Percentiles rank a stretch among this genome's conserved stretches.
Evolutionary conservation across 2,113 vertebrate species (phyloP).

Genomic region (Serinus canaria): DNA sequence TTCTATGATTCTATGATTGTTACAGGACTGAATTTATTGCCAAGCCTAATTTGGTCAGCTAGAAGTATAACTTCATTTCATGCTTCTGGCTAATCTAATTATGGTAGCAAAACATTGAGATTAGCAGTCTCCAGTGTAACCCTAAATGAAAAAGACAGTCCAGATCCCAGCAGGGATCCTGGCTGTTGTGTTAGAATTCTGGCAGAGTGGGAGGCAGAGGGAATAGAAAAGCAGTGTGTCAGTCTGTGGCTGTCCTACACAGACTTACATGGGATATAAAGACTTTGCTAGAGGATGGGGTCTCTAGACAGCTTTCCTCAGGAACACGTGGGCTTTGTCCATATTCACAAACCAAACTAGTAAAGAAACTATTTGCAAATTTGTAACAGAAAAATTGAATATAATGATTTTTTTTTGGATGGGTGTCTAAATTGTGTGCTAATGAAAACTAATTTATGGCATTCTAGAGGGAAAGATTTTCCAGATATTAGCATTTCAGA

Average conservation of each 20-base stretch:
- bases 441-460: background rate
- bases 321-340: background rate
- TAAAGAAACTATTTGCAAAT: background rate
- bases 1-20: background rate
- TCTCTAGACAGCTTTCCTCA: background rate
- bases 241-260: background rate
- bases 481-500: background rate
- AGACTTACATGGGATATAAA: background rate
- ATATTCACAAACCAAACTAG: background rate
- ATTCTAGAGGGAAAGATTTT: background rate
- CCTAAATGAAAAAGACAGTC: background rate
- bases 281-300: background rate
- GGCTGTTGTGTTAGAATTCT: background rate
- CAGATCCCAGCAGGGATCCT: background rate
- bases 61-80: constrained; percentile 16
- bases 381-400: background rate
- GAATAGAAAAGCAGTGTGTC: background rate
- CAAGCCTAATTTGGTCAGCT: background rate
- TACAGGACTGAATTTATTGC: background rate
- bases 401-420: too few species aligned
- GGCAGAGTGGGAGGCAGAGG: background rate
- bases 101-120: background rate
- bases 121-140: background rate
- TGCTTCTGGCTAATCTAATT: constrained; percentile 16
- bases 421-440: background rate